Conservation (phyloP, 2,888 invertebrate genomes). For the Uropetala carovei region DNA sequence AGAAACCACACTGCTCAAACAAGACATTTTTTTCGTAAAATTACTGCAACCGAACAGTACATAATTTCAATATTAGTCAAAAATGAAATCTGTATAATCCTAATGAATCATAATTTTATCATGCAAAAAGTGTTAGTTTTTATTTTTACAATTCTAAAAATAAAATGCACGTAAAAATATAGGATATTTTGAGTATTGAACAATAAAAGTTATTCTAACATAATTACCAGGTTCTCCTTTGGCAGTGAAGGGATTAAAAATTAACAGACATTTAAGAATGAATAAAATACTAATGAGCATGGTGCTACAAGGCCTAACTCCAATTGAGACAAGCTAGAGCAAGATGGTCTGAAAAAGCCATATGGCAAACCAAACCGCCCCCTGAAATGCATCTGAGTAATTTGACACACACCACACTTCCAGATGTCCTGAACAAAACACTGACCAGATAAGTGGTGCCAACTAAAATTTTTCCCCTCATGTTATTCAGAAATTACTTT, state of each 20-base stretch:
- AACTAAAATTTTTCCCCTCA: neutral
- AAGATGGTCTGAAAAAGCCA: neutral
- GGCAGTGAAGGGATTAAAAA: neutral
- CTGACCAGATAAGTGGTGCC: neutral
- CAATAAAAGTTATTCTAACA: neutral
- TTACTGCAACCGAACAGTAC: no score
- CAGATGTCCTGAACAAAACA: neutral
- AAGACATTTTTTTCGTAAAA: no score
- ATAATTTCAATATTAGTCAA: no score
- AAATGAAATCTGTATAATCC: no score
- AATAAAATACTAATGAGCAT: neutral
- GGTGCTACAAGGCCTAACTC: neutral
- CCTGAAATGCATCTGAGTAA: neutral
- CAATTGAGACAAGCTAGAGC: neutral
- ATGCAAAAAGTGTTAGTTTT: neutral
- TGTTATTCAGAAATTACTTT: neutral
- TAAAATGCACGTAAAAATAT: neutral
- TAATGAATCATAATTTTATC: neutral
- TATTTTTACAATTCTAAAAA: no score
- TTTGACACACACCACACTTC: neutral
- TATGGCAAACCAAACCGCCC: neutral
- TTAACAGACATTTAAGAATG: neutral
- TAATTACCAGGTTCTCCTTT: neutral
- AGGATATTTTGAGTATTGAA: neutral
- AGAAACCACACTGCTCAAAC: no score